Conservation (phyloP, 2,888 invertebrate species). For the Rugalucina vietnamica region DNA sequence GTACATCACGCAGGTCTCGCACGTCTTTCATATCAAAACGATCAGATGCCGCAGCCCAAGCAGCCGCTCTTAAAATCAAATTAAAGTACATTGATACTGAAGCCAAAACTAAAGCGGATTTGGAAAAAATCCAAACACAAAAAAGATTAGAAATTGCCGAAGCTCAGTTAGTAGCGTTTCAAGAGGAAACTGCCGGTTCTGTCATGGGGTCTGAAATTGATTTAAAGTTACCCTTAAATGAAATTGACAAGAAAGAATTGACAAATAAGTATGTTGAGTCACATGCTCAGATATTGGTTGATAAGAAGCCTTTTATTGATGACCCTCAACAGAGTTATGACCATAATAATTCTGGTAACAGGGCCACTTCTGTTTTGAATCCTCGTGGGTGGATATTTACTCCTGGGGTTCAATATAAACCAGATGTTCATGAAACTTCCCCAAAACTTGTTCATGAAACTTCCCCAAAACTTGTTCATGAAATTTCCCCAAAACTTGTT, state of each 20-base stretch:
- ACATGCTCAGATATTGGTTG: neutral
- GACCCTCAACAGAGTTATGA: neutral
- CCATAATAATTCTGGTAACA: neutral
- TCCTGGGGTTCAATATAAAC: no score
- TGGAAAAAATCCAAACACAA: conserved; percentile 21
- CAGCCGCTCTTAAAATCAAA: conserved; percentile 21
- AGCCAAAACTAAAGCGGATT: neutral
- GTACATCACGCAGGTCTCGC: neutral
- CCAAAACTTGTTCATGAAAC: no score
- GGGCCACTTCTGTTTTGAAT: neutral
- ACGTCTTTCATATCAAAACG: neutral
- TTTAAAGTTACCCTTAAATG: neutral
- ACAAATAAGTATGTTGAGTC: neutral
- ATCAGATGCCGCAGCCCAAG: neutral
- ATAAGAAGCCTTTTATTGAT: neutral
- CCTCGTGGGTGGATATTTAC: neutral
- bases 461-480: neutral
- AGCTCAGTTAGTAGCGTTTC: conserved; percentile 3
- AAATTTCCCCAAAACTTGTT: neutral
- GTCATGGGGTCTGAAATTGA: no score
- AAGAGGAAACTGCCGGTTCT: neutral
- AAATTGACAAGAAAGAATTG: neutral
- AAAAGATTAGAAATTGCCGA: conserved; percentile 8
- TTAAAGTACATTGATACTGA: conserved; percentile 26
- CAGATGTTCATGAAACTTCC: neutral